These are phyloP conservation scores for Olivierus martensii DNA, from an alignment of 1,140 invertebrate species.

Conservation along the genomic window DNA sequence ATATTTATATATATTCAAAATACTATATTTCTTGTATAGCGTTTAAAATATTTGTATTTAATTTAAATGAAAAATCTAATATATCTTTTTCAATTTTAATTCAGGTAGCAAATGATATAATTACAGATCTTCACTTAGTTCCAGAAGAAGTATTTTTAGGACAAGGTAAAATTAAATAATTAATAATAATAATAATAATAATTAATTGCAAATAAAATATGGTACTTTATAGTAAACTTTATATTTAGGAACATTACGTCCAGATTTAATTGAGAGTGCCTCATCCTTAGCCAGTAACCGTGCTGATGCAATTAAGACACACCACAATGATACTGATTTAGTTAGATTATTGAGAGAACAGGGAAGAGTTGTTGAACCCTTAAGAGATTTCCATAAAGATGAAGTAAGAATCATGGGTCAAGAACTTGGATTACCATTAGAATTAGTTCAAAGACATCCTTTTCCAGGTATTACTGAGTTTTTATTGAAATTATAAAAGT, in stretches of 20 bases:
- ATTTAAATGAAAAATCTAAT: too few species aligned
- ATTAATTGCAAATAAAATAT: too few species aligned
- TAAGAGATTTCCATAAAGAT: constrained; percentile 98
- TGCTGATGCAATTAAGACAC: constrained; percentile 97
- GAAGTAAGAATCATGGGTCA: constrained; percentile 69
- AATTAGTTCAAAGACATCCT: constrained; percentile 86
- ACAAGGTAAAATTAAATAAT: constrained; percentile 34
- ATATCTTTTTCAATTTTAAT: too few species aligned
- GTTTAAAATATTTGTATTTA: too few species aligned
- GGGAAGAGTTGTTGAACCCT: constrained; percentile 89
- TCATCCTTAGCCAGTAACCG: constrained; percentile 62
- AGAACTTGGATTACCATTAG: constrained; percentile 73
- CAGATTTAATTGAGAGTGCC: constrained; percentile 96
- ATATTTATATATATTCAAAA: too few species aligned
- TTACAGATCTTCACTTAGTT: constrained; percentile 62
- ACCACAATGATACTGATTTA: constrained; percentile 96
- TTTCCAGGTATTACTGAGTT: constrained; percentile 60
- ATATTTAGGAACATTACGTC: constrained; percentile 65
- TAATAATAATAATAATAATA: background rate
- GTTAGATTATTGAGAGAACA: constrained; percentile 72
- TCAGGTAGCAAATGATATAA: constrained; percentile 62
- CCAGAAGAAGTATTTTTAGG: constrained; percentile 73
- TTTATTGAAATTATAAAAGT: too few species aligned
- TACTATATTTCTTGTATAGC: too few species aligned
- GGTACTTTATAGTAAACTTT: background rate